Percentiles rank a stretch among this genome's conserved stretches.
Evolutionary conservation across 2,888 invertebrate species (phyloP).

Genomic region (Dione vanillae): DNA sequence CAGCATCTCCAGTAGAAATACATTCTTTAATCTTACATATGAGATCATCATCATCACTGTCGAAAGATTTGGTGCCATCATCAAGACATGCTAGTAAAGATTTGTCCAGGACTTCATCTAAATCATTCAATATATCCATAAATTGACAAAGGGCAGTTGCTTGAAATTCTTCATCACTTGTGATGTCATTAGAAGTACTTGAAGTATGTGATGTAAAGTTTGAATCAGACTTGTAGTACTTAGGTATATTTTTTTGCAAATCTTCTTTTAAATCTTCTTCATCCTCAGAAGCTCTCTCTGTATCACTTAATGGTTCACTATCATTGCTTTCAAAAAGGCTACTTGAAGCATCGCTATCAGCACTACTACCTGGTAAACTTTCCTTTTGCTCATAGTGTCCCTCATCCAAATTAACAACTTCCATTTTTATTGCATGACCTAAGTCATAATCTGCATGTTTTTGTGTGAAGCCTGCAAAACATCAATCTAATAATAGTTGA

Average conservation of each 20-base stretch:
- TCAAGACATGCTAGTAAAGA: constrained; percentile 77
- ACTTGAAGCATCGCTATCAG: constrained; percentile 70
- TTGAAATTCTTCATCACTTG: constrained; percentile 79
- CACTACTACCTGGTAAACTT: constrained; percentile 67
- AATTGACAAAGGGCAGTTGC: constrained; percentile 78
- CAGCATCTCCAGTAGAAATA: constrained; percentile 62
- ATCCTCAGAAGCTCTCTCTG: constrained; percentile 69
- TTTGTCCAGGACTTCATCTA: constrained; percentile 85
- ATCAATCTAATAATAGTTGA: constrained; percentile 33
- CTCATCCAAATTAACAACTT: constrained; percentile 71
- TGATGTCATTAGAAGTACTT: constrained; percentile 68
- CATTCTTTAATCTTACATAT: constrained; percentile 76
- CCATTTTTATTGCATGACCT: constrained; percentile 80
- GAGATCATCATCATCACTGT: constrained; percentile 78
- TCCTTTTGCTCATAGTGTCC: constrained; percentile 73
- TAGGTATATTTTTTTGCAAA: constrained; percentile 75
- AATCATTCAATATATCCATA: constrained; percentile 83
- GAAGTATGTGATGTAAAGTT: constrained; percentile 74
- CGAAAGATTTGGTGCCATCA: constrained; percentile 65
- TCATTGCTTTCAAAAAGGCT: constrained; percentile 67
- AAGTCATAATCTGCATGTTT: constrained; percentile 75
- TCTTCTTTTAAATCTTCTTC: constrained; percentile 76
- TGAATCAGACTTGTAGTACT: constrained; percentile 78
- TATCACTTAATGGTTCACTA: constrained; percentile 62
- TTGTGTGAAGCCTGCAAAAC: constrained; percentile 72